phyloP scores from a whole-genome alignment of 2,113 vertebrate species.

The Notothenia coriiceps region DNA sequence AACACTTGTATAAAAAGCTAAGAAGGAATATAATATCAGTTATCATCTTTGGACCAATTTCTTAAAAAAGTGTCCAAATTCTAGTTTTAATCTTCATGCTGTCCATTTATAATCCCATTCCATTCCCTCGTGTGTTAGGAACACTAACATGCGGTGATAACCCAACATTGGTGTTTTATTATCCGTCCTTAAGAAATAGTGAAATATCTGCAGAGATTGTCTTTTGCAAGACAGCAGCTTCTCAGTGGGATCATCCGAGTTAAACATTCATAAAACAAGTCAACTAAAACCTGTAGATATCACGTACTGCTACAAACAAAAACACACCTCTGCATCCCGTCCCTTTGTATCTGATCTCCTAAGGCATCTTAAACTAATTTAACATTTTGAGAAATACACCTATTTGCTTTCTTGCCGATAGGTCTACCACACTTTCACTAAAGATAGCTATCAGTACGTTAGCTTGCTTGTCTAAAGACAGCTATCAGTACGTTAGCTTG shows the following conservation, averaged over 20 bases:
- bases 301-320: background rate
- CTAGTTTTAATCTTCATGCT: background rate
- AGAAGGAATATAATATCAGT: background rate
- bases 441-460: background rate
- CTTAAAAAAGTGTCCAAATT: background rate
- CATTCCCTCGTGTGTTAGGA: background rate
- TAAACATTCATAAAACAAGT: background rate
- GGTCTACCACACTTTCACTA: background rate
- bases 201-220: slow-evolving; percentile 54
- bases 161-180: too few species aligned
- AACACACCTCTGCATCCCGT: background rate
- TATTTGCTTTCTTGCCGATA: background rate
- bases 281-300: background rate
- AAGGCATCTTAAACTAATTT: too few species aligned
- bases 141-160: background rate
- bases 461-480: background rate
- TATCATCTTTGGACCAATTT: background rate
- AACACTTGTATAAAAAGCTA: slow-evolving; percentile 20
- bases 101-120: slow-evolving; percentile 5
- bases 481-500: background rate
- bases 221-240: slow-evolving; percentile 48
- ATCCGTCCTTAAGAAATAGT: slow-evolving; percentile 36
- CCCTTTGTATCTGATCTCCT: too few species aligned
- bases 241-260: slow-evolving; percentile 29
- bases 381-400: background rate